phyloP scores from a whole-genome alignment of 2,888 invertebrate genomes.

The Lordiphosa fenestrarum region DNA sequence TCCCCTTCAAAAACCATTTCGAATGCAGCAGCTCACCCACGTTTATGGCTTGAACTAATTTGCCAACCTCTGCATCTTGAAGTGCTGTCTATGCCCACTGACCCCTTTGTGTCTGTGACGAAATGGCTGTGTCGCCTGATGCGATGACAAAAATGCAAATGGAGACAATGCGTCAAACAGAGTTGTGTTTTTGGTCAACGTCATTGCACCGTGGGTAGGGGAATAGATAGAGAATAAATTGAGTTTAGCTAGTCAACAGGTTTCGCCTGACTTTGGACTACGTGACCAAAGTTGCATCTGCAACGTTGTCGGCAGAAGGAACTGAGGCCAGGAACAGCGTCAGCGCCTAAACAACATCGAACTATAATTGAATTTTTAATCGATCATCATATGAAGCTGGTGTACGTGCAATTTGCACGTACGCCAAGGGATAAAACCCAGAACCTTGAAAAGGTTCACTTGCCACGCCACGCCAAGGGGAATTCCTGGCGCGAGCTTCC shows the following conservation, averaged over 20 bases:
- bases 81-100: background rate
- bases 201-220: constrained; percentile 8
- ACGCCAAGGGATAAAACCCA: constrained; percentile 26
- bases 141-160: constrained; percentile 25
- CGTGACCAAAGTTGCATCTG: constrained; percentile 50
- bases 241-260: constrained; percentile 41
- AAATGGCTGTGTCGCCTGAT: constrained; percentile 3
- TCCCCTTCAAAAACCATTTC: background rate
- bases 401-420: constrained; percentile 64
- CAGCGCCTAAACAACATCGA: constrained; percentile 9
- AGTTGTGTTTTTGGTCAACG: constrained; percentile 3
- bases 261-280: constrained; percentile 51
- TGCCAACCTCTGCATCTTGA: constrained; percentile 2
- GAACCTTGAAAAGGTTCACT: constrained; percentile 67
- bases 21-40: background rate
- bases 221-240: constrained; percentile 9
- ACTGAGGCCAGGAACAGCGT: constrained; percentile 21
- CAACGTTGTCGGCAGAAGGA: constrained; percentile 17
- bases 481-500: constrained; percentile 48
- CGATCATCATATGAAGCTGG: constrained; percentile 23
- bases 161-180: constrained; percentile 18
- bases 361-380: constrained; percentile 33
- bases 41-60: constrained; percentile 3
- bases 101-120: constrained; percentile 22
- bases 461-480: constrained; percentile 29